Evolutionary conservation across 2,888 invertebrate genomes (phyloP).

Genomic region (Agrotis clavis): DNA sequence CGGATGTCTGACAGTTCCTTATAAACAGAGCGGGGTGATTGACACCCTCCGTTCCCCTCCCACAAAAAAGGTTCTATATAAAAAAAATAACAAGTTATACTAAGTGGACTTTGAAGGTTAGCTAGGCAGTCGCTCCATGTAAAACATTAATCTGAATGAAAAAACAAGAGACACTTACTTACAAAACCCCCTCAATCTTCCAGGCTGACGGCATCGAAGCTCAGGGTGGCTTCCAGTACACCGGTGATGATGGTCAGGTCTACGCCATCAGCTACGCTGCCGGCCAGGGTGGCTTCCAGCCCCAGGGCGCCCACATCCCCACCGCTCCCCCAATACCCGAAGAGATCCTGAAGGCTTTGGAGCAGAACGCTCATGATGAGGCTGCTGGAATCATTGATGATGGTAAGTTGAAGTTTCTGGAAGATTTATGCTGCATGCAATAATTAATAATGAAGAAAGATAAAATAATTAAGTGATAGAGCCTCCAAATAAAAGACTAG

Average conservation of each 20-base stretch:
- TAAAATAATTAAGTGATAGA: rapidly evolving
- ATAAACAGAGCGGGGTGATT: too few relatives aligned
- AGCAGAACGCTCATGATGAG: conserved; percentile 90
- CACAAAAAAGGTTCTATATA: too few relatives aligned
- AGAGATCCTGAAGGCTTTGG: conserved; percentile 90
- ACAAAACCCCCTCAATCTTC: conserved; percentile 55
- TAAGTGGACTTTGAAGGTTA: too few relatives aligned
- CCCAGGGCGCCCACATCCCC: conserved; percentile 91
- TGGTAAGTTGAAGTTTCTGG: conserved; percentile 75
- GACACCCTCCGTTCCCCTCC: too few relatives aligned
- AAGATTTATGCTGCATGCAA: conserved; percentile 11
- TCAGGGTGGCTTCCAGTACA: conserved; percentile 91
- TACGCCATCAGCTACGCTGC: conserved; percentile 90
- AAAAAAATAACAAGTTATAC: too few relatives aligned
- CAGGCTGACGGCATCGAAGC: conserved; percentile 89
- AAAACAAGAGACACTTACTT: neutral
- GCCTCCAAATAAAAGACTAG: neutral
- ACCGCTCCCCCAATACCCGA: conserved; percentile 92
- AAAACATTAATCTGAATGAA: too few relatives aligned
- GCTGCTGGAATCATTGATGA: conserved; percentile 91
- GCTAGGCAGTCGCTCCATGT: too few relatives aligned
- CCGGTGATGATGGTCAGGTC: conserved; percentile 91
- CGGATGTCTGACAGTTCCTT: too few relatives aligned
- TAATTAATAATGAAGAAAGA: too few relatives aligned
- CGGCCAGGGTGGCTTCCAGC: conserved; percentile 91